phyloP scores from a whole-genome alignment of 1,140 invertebrate genomes.

The Pseudomyrmex dendroicus region DNA sequence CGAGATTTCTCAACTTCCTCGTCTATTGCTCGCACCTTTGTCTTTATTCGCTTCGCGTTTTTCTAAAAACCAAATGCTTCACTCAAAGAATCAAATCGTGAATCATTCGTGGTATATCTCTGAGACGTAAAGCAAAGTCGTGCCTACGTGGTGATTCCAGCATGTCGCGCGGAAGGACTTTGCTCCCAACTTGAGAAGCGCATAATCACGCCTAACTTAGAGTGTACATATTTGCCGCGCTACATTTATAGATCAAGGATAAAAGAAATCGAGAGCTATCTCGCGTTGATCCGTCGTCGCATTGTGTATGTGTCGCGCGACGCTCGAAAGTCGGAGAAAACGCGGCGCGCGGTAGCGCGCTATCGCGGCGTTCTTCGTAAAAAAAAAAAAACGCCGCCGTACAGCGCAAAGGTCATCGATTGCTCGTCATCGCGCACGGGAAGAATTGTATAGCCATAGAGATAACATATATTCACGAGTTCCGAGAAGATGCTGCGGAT shows the following conservation, averaged over 20 bases:
- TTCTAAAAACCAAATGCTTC: too few species aligned
- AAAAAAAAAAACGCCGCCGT: not conserved
- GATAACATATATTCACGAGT: not conserved
- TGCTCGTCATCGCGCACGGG: not conserved
- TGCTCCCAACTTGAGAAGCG: not conserved
- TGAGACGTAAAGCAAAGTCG: not conserved
- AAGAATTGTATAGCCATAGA: not conserved
- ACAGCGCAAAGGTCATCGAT: constrained; percentile 21
- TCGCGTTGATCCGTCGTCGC: constrained; percentile 13
- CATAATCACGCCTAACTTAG: not conserved
- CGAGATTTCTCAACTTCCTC: too few species aligned
- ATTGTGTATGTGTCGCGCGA: not conserved
- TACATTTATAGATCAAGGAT: constrained; percentile 53
- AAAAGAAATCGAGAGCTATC: constrained; percentile 49
- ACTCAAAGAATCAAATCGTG: too few species aligned
- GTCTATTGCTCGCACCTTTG: too few species aligned
- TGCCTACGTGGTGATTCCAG: not conserved
- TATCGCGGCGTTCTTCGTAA: too few species aligned
- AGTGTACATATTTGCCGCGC: not conserved
- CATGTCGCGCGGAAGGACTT: constrained; percentile 13
- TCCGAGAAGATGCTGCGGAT: not conserved
- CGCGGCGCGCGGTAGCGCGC: not conserved
- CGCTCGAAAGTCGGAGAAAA: not conserved
- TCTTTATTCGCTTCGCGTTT: too few species aligned
- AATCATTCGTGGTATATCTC: too few species aligned